A percentile compares a stretch with the other conserved stretches of the same genome.
phyloP scores from a whole-genome alignment of 2,797 vertebrate species.

The Myotis findleyi region DNA sequence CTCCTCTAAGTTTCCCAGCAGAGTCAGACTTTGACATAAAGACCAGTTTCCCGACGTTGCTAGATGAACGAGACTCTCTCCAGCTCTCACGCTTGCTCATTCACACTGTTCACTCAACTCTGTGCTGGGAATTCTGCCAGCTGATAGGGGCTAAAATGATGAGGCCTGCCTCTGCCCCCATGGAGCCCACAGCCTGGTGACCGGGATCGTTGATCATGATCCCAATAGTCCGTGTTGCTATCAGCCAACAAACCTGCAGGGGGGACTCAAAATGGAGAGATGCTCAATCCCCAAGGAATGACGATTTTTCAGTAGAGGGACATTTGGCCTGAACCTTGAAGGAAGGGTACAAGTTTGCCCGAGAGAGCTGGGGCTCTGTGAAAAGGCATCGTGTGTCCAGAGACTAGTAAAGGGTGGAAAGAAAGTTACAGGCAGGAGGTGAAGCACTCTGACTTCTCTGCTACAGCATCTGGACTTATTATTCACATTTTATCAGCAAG shows the following conservation, averaged over 20 bases:
- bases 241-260: not conserved
- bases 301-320: not conserved
- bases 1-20: not conserved
- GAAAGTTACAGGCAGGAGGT: not conserved
- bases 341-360: not conserved
- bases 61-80: not conserved
- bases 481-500: not conserved
- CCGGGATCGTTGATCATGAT: fast-evolving
- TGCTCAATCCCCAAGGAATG: not conserved
- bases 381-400: not conserved
- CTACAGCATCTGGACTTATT: not conserved
- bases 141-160: not conserved
- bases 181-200: not conserved
- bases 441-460: not conserved
- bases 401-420: not conserved
- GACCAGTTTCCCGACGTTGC: not conserved
- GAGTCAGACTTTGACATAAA: not conserved
- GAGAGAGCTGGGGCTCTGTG: not conserved
- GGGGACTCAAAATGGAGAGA: not conserved
- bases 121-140: not conserved
- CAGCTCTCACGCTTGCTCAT: not conserved
- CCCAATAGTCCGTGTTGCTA: not conserved
- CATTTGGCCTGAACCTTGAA: not conserved
- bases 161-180: not conserved
- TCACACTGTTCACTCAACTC: not conserved